phyloP scores from a whole-genome alignment of 35 echinoderm and acorn worm genomes.

The Strongylocentrotus purpuratus region DNA sequence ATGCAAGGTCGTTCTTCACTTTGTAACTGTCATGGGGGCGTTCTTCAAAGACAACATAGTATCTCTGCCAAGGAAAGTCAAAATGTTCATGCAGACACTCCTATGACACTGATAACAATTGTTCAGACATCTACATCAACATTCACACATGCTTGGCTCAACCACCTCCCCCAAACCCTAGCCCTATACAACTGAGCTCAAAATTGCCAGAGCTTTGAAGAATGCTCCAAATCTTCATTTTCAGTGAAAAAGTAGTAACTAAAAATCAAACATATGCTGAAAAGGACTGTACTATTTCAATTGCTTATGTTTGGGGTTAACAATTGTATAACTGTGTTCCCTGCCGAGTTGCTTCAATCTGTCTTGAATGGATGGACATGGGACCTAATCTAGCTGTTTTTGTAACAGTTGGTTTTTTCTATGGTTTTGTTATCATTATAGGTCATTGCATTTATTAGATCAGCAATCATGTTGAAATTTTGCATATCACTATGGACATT shows the following conservation, averaged over 20 bases:
- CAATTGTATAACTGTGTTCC: background rate
- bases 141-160: constrained; percentile 2
- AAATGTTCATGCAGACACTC: background rate
- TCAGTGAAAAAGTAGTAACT: background rate
- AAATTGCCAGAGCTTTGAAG: background rate
- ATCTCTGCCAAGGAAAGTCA: background rate
- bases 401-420: too few relatives aligned
- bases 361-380: too few relatives aligned
- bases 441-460: too few relatives aligned
- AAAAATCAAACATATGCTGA: background rate
- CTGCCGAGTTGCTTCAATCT: background rate
- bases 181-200: background rate
- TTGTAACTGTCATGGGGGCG: background rate
- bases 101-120: background rate
- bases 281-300: background rate
- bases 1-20: background rate
- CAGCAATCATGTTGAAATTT: too few relatives aligned
- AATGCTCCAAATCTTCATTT: background rate
- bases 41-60: background rate
- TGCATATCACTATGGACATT: too few relatives aligned
- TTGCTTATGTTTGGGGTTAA: background rate
- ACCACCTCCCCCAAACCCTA: background rate
- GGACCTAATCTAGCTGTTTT: too few relatives aligned
- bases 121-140: constrained; percentile 11
- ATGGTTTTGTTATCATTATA: too few relatives aligned